Evolutionary conservation across 2,797 vertebrate species (phyloP), one percentile per base, ranked within the genome.

Genomic region (Typhlichthys eigenmanni): DNA sequence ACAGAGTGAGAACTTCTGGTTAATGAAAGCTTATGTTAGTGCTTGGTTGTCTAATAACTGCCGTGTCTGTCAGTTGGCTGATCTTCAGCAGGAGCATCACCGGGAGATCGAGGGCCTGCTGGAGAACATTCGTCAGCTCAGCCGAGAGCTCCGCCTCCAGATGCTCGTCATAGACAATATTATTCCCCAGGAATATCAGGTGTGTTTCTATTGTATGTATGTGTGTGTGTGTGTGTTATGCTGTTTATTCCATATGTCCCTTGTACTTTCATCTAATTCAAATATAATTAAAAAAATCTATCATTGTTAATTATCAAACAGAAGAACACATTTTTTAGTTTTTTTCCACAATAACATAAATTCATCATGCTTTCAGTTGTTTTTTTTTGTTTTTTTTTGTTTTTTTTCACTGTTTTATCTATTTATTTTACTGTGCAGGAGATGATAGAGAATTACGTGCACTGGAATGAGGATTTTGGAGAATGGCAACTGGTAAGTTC

Each of bases 401-500:
- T 46, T 13, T 14, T 62, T 59, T 45, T 12, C 13, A 17, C 14
- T 46, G 14, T 12, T 16, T 62, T 50, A 53, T 12, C 55, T 1
- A 60, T 9, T 1, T 66, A 32, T 83, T 43, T 67, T 81, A 46
- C 47, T 89, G 55, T 68, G 47, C 79, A 98, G 97, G 96, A 98
- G 85, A 99, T 99, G 97, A 98, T 99, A 68, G 97, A 99, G 82
- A 97, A 99, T 79, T 98, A 99, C 0, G 97, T 99, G 51, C 96
- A 98, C 78, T 99, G 98, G 97, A 99, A 99, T n/a, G 98, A 99
- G 86, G 98, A 99, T 82, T 98, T 99, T 66, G 98, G 98, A 67
- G 98, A 99, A 61, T 99, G 98, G 98, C 98, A 99, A 80, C 85
- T 99, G 92, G 97, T 99, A 85, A 92, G 95, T 64, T 64, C 32